These are phyloP conservation scores for Perizoma flavofasciatum DNA, from an alignment of 2,888 invertebrate species.

Conservation along the genomic window DNA sequence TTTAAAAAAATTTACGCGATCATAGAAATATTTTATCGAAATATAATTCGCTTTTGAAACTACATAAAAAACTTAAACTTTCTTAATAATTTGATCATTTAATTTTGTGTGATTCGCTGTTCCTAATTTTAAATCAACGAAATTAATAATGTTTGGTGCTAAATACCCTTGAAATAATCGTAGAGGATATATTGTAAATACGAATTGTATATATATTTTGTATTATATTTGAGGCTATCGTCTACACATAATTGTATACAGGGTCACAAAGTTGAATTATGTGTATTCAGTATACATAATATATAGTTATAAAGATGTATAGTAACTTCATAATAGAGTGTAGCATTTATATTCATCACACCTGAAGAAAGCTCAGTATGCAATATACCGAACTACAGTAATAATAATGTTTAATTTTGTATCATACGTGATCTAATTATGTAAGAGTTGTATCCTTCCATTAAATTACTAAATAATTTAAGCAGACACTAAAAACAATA, in stretches of 20 bases:
- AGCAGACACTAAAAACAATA: constrained; percentile 3
- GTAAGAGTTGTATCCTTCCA: constrained; percentile 6
- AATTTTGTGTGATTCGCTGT: too few relatives aligned
- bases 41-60: neutral
- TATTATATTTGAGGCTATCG: constrained; percentile 71
- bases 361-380: constrained; percentile 81
- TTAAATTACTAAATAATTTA: constrained; percentile 1
- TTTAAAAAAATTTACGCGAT: neutral
- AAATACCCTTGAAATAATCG: constrained; percentile 57
- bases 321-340: constrained; percentile 43
- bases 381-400: constrained; percentile 47
- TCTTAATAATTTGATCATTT: too few relatives aligned
- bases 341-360: constrained; percentile 76
- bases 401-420: constrained; percentile 33
- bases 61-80: too few relatives aligned
- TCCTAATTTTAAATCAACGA: constrained; percentile 32
- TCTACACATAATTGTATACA: constrained; percentile 58
- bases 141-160: constrained; percentile 64
- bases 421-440: constrained; percentile 10
- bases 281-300: constrained; percentile 59
- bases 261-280: constrained; percentile 72
- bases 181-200: constrained; percentile 61
- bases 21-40: neutral
- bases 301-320: constrained; percentile 59
- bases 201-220: constrained; percentile 58